Base-by-base conservation (phyloP, 2,797 vertebrate genomes). In the Anguilla pacifica region DNA sequence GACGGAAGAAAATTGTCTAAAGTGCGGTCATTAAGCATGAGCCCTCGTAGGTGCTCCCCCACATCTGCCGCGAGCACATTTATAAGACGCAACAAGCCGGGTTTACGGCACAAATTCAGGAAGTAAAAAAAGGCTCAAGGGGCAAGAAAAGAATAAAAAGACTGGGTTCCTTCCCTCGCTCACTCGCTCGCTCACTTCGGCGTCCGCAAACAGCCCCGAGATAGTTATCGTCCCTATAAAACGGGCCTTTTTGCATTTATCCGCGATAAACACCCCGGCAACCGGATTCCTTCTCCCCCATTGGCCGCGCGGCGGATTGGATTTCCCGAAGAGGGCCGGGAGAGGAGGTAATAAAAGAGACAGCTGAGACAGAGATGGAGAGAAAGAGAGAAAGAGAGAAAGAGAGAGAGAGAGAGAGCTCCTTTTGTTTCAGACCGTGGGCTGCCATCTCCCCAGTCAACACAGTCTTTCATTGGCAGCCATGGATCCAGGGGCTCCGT, bases 221-320 rank as follows among this genome's bases (percentile, higher is more conserved):
- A 39, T 91, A 93, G 77, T 57, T 22, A 25, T 57, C 77, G 17
- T n/a, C 89, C 91, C 61, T 1, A 6, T 91, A 89, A 92, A 92
- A 88, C 89, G 89, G 92, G 90, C 90, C 94, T 94, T 94, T 94
- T 94, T 93, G 89, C 92, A 90, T 91, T 90, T 93, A 91, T 91
- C 87, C 81, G 77, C 49, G 88, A 90, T 91, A 93, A 93, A 95
- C 91, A 93, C 89, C 53, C 88, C 91, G 92, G 92, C 92, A 94
- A 94, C 93, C 88, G 59, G 86, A 94, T 91, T 93, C 92, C 85
- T 91, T 94, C 93, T 79, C 93, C 93, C 93, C 94, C 88, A 90
- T 91, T 91, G 93, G 92, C 91, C 92, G 88, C 84, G 90, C 88
- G 91, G 93, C 93, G 86, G 93, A 94, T 94, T 92, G 57, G 91